Evolutionary conservation across 2,888 invertebrate genomes (phyloP).

Genomic region (Hydroisotoma schaefferi): DNA sequence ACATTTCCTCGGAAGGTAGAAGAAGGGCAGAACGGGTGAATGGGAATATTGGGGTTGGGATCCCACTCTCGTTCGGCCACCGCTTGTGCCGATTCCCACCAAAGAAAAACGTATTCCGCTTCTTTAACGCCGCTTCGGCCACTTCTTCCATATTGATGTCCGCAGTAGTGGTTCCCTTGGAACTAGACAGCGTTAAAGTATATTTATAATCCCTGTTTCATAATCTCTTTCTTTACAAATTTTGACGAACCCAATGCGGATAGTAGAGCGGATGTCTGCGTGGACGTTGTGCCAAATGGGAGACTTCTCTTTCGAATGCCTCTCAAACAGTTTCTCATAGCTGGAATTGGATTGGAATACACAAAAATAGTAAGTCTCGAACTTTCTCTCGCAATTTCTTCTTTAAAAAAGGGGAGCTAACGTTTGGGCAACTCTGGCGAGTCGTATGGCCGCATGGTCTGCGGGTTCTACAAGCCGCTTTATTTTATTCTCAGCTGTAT

Average conservation of each 20-base stretch:
- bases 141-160: slow-evolving; percentile 29
- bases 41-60: slow-evolving; percentile 32
- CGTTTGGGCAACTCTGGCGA: slow-evolving; percentile 24
- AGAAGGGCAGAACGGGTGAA: slow-evolving; percentile 16
- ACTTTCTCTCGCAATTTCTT: background rate
- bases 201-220: no score
- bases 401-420: background rate
- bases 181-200: no score
- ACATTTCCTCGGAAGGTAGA: slow-evolving; percentile 38
- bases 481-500: slow-evolving; percentile 27
- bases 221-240: no score
- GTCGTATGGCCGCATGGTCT: slow-evolving; percentile 25
- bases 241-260: background rate
- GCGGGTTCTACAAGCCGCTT: slow-evolving; percentile 24
- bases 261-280: background rate
- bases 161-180: no score
- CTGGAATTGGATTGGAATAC: background rate
- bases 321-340: slow-evolving; percentile 34
- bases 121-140: slow-evolving; percentile 24
- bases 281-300: slow-evolving; percentile 34
- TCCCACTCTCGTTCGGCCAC: slow-evolving; percentile 31
- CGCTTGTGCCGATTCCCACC: slow-evolving; percentile 15
- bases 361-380: background rate
- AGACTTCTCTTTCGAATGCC: slow-evolving; percentile 19
- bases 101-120: slow-evolving; percentile 17